These are phyloP conservation scores for Scartelaos histophorus DNA, from an alignment of 2,113 vertebrate species.

Conservation along the genomic window DNA sequence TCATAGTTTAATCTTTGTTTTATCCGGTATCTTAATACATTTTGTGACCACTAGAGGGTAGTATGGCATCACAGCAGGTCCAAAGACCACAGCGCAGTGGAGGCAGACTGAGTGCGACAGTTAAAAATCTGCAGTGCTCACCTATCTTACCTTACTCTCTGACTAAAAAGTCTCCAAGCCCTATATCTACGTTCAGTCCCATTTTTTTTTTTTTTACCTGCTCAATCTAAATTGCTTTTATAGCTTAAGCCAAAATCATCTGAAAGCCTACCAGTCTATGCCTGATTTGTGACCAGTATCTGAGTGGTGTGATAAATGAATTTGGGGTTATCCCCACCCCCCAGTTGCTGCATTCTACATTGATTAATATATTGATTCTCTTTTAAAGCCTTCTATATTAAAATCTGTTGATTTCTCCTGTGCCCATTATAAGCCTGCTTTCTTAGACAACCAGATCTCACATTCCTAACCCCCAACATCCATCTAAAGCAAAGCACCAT, in stretches of 20 bases:
- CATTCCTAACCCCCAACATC: slow-evolving; percentile 23
- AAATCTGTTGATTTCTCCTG: slow-evolving; percentile 35
- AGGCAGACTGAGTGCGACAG: slow-evolving; percentile 26
- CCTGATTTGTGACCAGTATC: slow-evolving; percentile 44
- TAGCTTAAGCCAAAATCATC: slow-evolving; percentile 15
- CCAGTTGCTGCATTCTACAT: slow-evolving; percentile 56
- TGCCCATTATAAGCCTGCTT: neutral
- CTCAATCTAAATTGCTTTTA: slow-evolving; percentile 1
- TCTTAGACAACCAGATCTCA: slow-evolving; percentile 42
- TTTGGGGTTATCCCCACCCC: slow-evolving; percentile 29
- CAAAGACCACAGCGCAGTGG: neutral
- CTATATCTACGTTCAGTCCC: neutral
- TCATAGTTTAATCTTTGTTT: neutral
- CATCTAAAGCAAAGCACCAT: slow-evolving; percentile 7
- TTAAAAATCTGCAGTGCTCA: slow-evolving; percentile 63
- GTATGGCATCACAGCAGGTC: slow-evolving; percentile 49
- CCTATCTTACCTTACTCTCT: slow-evolving; percentile 41
- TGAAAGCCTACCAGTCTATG: slow-evolving; percentile 14
- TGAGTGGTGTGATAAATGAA: slow-evolving; percentile 35
- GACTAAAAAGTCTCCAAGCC: slow-evolving; percentile 9
- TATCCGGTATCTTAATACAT: slow-evolving; percentile 16
- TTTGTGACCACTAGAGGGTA: slow-evolving; percentile 69
- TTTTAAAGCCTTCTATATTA: slow-evolving; percentile 26
- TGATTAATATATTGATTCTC: slow-evolving; percentile 62
- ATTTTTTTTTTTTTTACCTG: neutral